Conservation (phyloP, 2,113 vertebrate genomes). For the Amblyornis subalaris region DNA sequence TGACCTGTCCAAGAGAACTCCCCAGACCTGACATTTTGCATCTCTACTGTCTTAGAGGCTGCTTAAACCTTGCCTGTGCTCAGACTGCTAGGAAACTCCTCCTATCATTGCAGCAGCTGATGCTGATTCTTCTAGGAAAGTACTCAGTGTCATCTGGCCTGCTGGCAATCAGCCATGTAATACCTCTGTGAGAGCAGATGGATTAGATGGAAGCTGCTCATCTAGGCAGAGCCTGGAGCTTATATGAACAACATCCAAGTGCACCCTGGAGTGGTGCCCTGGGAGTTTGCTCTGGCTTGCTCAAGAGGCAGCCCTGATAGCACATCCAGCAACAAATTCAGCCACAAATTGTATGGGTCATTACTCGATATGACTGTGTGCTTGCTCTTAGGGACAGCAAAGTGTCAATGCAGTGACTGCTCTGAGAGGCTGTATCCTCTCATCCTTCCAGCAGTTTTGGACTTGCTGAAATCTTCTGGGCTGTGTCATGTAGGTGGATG, state of each 20-base stretch:
- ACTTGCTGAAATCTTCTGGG: not conserved
- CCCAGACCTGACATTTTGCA: not conserved
- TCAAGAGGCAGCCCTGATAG: not conserved
- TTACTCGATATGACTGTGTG: accelerated
- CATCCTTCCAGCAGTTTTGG: not conserved
- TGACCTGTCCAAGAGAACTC: not conserved
- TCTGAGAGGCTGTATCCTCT: not conserved
- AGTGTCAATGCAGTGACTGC: not conserved
- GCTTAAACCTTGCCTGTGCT: not conserved
- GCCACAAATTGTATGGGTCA: not conserved
- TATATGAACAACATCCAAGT: not conserved
- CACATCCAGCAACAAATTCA: not conserved
- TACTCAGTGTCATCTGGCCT: not conserved
- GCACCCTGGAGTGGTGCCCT: not conserved
- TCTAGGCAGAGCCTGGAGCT: not conserved
- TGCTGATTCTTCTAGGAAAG: not conserved
- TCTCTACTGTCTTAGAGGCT: not conserved
- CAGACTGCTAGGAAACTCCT: not conserved
- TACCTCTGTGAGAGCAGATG: not conserved
- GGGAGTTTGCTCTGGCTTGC: not conserved
- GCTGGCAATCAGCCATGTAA: not conserved
- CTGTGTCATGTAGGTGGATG: not conserved
- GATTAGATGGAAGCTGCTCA: not conserved
- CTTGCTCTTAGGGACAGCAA: not conserved
- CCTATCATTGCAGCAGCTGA: not conserved